Evolutionary conservation across 1,140 invertebrate species (phyloP), one percentile per base, ranked within the genome.

Genomic region (Asobara japonica): DNA sequence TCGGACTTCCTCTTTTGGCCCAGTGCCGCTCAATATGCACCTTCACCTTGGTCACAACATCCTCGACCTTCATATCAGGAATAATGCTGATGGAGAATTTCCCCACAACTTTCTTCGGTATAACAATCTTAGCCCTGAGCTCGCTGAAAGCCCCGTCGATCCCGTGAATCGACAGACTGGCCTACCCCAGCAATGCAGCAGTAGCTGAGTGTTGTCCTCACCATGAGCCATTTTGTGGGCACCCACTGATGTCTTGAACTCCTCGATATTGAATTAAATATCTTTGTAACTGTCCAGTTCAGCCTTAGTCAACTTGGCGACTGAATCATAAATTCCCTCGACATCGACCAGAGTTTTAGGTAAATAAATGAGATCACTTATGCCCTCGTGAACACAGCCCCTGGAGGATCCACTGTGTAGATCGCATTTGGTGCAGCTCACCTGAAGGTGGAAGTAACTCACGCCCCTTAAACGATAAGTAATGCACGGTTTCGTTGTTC

Each of bases 1-100:
- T 99, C 0, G 94, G 93, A 72, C 95, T 96, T 7, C 91, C 92
- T 60, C 95, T 89, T 73, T 91, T 88, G 5, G 88, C 84, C 92
- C 92, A 94, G 82, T 83, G 60, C 69, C 91, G 84, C 65, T 95
- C 90, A 10, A 99, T 77, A 85, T 97, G 93, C 18, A 91, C 89
- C 8, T 90, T 87, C 0, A 97, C 95, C 60, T 91, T 89, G 76
- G 94, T 87, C 67, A 92, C 91, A 31, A 97, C 90, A 77, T 93
- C 89, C 33, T 92, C 89, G 0, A 96, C 95, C 41, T 92, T 91
- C 89, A 98, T 96, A 82, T 98, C 90, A 0, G 97, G 97, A 0
- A 99, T 97, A 77, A 98, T 91, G 75, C 98, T 91, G 76, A 99
- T 94, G 0, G 97, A 98, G 84, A 99, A 99, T 86, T 99, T 99